These are phyloP conservation scores for Umimayanthus chanpuru DNA, from an alignment of 92 coral and sea anemone genomes.

Conservation along the genomic window DNA sequence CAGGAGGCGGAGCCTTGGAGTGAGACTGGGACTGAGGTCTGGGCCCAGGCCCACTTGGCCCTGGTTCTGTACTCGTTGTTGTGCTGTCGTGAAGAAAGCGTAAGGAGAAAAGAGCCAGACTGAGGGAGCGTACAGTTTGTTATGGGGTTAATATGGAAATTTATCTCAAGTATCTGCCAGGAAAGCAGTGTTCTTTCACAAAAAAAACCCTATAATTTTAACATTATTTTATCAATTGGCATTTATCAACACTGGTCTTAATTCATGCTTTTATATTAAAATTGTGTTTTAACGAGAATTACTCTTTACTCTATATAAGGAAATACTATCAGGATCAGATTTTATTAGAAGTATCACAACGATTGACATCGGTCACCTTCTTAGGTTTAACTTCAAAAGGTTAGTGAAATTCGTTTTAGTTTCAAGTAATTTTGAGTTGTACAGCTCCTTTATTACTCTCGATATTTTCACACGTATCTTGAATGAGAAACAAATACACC, in stretches of 20 bases:
- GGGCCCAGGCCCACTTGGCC: constrained; percentile 76
- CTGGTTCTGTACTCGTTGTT: constrained; percentile 69
- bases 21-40: constrained; percentile 71
- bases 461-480: no score
- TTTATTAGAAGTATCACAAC: no score
- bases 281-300: neutral
- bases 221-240: neutral
- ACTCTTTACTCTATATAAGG: neutral
- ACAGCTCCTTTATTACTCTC: neutral
- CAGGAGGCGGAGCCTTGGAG: constrained; percentile 73
- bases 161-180: neutral
- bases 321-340: neutral
- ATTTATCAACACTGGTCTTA: neutral
- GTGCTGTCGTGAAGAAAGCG: constrained; percentile 49
- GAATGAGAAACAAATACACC: neutral
- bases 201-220: neutral
- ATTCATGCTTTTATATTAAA: neutral
- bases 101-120: constrained; percentile 4
- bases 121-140: constrained; percentile 20
- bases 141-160: neutral
- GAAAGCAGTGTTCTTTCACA: neutral
- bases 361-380: neutral
- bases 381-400: neutral
- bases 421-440: neutral
- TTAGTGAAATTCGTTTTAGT: neutral